Base-by-base conservation (phyloP, 2,797 vertebrate genomes). In the Pelobates cultripes region DNA sequence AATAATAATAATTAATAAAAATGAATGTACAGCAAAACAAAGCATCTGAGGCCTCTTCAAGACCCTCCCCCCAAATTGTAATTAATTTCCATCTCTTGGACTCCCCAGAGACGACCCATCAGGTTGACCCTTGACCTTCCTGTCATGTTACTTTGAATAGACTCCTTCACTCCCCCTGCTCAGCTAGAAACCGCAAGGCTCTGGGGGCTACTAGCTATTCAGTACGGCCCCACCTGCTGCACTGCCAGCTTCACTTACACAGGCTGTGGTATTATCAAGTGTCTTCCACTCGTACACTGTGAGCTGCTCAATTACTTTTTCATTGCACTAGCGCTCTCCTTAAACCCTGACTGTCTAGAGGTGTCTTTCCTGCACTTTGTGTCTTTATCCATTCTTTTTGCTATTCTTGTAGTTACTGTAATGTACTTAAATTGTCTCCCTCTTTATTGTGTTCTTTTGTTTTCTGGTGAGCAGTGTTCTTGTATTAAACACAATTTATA, bases 81-180 rank as follows among this genome's bases (percentile, higher is more conserved):
- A 99, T 99, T 98, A 98, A 99, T 99, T 99, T 98, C 96, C 95
- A 97, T 93, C 95, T 94, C 87, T 70, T 92, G 90, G 93, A 93
- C 92, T 97, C 96, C 95, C 95, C 89, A 88, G 92, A 93, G 92
- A 88, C 91, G 87, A 88, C 90, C 83, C 77, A 91, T 93, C 91
- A 91, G 89, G 89, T 91, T 98, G 95, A 94, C 93, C 94, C 92
- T 70, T 83, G 91, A 90, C 91, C 90, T 84, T 75, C 82, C 91
- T 57, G 91, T 85, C 89, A 86, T 93, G 93, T 91, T 92, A 92
- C 93, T 94, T 93, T 92, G 91, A 94, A 95, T 94, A 88, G 91
- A 90, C 86, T 90, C 90, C 92, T 91, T 91, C 93, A 93, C 89
- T 92, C 85, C 91, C 85, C 91, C 93, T 68, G 42, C 91, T 87